A percentile compares a stretch with the other conserved stretches of the same genome.
Evolutionary conservation across 2,797 vertebrate genomes (phyloP).

Genomic region (Lepilemur septentrionalis): DNA sequence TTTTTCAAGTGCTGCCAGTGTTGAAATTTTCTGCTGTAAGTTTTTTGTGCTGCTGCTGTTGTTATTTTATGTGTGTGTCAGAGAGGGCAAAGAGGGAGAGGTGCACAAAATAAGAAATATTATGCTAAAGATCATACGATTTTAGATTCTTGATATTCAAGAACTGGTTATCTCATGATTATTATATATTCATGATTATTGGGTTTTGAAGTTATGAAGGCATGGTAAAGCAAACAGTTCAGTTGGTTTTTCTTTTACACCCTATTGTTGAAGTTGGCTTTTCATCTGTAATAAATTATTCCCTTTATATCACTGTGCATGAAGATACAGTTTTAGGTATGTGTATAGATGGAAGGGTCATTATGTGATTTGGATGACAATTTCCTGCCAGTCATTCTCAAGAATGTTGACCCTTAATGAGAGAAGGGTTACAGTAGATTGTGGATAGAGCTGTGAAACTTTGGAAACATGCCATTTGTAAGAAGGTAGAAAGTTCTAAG

Average conservation of each 20-base stretch:
- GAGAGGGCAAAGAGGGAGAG: background rate
- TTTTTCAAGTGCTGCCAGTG: background rate
- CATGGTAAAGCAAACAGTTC: background rate
- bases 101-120: background rate
- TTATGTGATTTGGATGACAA: background rate
- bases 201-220: background rate
- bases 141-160: background rate
- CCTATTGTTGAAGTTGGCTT: background rate
- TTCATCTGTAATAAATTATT: background rate
- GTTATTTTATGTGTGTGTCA: background rate
- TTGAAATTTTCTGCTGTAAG: background rate
- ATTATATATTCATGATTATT: background rate
- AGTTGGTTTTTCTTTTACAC: background rate
- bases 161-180: background rate
- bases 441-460: background rate
- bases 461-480: slow-evolving; percentile 1
- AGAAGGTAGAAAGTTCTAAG: background rate
- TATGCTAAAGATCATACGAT: background rate
- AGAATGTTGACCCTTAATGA: background rate
- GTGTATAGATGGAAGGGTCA: background rate
- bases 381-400: background rate
- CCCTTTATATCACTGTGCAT: background rate
- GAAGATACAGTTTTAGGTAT: background rate
- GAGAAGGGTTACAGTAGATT: background rate
- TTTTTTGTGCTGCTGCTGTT: background rate